phyloP scores from a whole-genome alignment of 1,140 invertebrate species.

The Drosophila asahinai region DNA sequence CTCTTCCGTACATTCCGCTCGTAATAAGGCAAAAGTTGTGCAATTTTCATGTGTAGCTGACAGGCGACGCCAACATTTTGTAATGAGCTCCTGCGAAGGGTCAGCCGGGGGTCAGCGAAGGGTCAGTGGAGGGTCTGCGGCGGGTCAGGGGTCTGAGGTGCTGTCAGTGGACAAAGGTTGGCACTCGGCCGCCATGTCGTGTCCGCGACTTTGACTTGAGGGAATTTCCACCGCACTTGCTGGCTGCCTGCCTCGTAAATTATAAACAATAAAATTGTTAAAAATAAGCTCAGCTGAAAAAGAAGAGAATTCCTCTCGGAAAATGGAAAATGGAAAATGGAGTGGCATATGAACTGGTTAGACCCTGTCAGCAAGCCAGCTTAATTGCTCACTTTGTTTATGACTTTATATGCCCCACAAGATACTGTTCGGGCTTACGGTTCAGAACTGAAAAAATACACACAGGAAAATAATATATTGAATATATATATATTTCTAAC shows the following conservation, averaged over 20 bases:
- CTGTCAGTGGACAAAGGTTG: slow-evolving; percentile 64
- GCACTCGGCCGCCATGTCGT: slow-evolving; percentile 51
- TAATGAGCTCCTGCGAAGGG: slow-evolving; percentile 63
- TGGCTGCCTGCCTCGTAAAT: slow-evolving; percentile 44
- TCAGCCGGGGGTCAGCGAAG: slow-evolving; percentile 19
- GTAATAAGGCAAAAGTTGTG: slow-evolving; percentile 82
- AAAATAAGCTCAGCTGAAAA: slow-evolving; percentile 45
- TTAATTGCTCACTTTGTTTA: slow-evolving; percentile 77
- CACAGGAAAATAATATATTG: background rate
- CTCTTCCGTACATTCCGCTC: slow-evolving; percentile 44
- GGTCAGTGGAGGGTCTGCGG: slow-evolving; percentile 16
- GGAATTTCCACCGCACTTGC: slow-evolving; percentile 24
- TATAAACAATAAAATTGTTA: slow-evolving; percentile 71
- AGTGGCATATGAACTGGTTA: slow-evolving; percentile 7
- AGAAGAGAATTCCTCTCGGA: slow-evolving; percentile 6
- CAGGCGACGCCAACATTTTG: slow-evolving; percentile 68
- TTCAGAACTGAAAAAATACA: background rate
- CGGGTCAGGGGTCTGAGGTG: background rate
- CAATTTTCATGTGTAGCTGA: slow-evolving; percentile 84
- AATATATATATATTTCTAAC: too few species aligned
- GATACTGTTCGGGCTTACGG: background rate
- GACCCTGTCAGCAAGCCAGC: slow-evolving; percentile 42
- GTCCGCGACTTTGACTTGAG: slow-evolving; percentile 52
- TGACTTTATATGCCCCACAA: slow-evolving; percentile 67
- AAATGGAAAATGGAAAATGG: slow-evolving; percentile 7